Base-by-base conservation (phyloP, 1,140 invertebrate genomes). In the Cardiocondyla obscurior region DNA sequence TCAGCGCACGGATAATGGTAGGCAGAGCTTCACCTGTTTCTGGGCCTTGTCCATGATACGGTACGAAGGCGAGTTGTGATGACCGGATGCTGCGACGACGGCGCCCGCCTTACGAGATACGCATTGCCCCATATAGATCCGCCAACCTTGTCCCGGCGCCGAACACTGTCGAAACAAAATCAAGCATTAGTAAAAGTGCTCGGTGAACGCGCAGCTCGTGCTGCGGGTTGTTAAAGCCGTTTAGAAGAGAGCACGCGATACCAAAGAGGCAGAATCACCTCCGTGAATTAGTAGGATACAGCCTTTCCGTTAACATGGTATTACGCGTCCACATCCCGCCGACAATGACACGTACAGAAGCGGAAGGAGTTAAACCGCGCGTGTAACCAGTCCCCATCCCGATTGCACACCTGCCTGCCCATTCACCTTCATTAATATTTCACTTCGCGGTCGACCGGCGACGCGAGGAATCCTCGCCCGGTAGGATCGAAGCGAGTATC, bases 41-140 rank as follows among this genome's bases (percentile, higher is more conserved):
- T 93, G 93, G 84, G 91, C 77, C 85, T 94, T 94, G 72, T 94
- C 93, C 93, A 94, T 94, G 88, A 94, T 94, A 74, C 91, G 91
- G 85, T 94, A 94, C 82, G 93, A 93, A 90, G 93, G 92, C 88
- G 93, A 93, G 83, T 93, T 91, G 89, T 85, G 88, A 88, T 89
- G 89, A 83, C 93, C 91, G 92, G 93, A 94, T 92, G 92, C 91
- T 92, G 93, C 92, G 90, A 94, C 92, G 92, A 93, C 93, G 91
- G 93, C 93, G 89, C 92, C 92, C 92, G 93, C 93, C 91, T 94
- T 94, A 94, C 92, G 92, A 90, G 93, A 94, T 89, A 94, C 93
- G 93, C 93, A 94, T 94, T 94, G 93, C 93, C 93, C 93, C 93
- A 94, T 94, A 93, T 93, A 94, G 93, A 93, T 92, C 72, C 72